A percentile compares a stretch with the other conserved stretches of the same genome.
Conservation (phyloP, 2,888 invertebrate genomes). For the Argyresthia goedartella region DNA sequence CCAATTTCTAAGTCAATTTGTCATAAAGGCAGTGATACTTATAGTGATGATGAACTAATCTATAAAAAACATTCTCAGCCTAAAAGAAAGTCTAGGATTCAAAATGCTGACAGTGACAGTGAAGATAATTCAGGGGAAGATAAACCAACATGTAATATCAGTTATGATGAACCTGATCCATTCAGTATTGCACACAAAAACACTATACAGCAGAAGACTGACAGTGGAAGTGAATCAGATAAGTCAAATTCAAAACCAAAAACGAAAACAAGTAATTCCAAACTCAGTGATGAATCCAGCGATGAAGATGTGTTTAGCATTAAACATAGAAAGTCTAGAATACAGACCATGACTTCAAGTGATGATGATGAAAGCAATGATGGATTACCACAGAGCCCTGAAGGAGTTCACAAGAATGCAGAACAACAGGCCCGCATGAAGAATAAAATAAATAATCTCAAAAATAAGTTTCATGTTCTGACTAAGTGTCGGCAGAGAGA, state of each 20-base stretch:
- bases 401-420: background rate
- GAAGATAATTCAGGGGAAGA: too few species aligned
- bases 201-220: too few species aligned
- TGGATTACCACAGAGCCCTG: background rate
- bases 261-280: background rate
- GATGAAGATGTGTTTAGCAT: background rate
- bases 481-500: conserved; percentile 23
- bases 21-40: too few species aligned
- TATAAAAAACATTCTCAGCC: too few species aligned
- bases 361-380: background rate
- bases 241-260: background rate
- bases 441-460: conserved; percentile 38
- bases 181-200: too few species aligned
- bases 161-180: too few species aligned
- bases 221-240: conserved; percentile 23
- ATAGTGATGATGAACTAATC: too few species aligned
- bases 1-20: too few species aligned
- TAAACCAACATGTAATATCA: too few species aligned
- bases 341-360: conserved; percentile 5
- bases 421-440: conserved; percentile 23
- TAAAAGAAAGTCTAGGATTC: too few species aligned
- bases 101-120: too few species aligned
- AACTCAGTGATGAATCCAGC: background rate
- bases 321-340: conserved; percentile 15
- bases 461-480: conserved; percentile 42